phyloP scores from a whole-genome alignment of 2,797 vertebrate species.

The Chloroceryle amazona region DNA sequence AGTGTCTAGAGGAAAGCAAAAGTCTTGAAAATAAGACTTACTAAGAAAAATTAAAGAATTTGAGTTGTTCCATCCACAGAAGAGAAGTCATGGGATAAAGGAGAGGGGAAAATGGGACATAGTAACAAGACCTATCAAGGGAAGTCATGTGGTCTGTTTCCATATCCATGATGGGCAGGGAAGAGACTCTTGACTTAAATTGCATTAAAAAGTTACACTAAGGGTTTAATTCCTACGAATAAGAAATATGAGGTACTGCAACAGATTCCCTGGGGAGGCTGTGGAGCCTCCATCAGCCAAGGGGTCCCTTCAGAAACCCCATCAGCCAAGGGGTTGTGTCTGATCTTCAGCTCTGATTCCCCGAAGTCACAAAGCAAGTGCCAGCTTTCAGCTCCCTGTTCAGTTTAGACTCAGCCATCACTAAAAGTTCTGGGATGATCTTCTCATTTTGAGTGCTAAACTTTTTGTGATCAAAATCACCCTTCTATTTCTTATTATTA shows the following conservation, averaged over 20 bases:
- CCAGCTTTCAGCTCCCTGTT: neutral
- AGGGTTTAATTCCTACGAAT: neutral
- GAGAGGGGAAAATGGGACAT: neutral
- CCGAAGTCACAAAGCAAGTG: neutral
- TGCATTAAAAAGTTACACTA: neutral
- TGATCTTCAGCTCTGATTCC: neutral
- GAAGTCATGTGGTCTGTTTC: neutral
- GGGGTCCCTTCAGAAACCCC: too few relatives aligned
- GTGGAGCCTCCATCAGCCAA: neutral
- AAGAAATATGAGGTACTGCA: neutral
- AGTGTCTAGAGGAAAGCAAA: neutral
- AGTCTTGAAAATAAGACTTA: neutral
- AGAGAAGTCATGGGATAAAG: neutral
- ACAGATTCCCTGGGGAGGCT: neutral
- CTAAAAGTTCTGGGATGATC: neutral
- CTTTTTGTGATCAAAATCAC: neutral
- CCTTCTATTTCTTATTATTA: neutral
- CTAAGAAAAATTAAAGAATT: neutral
- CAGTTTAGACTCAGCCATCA: neutral
- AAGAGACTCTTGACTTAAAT: neutral
- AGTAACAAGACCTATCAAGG: neutral
- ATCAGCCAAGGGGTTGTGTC: neutral
- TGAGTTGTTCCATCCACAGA: neutral
- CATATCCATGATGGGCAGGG: neutral
- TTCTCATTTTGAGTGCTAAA: neutral